phyloP scores from a whole-genome alignment of 2,113 vertebrate species.

The Syngnathus scovelli region DNA sequence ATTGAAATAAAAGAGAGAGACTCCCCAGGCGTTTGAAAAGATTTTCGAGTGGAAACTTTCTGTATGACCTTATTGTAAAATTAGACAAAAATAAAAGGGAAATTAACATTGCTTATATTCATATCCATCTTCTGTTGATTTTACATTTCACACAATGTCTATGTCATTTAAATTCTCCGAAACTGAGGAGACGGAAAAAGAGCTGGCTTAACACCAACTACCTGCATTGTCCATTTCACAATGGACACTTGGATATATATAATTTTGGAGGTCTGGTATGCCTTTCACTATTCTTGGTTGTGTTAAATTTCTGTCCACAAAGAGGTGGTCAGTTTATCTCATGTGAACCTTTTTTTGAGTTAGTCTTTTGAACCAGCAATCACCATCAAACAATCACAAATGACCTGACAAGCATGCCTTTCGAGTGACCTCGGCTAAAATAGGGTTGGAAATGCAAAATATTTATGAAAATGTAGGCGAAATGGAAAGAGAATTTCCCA shows the following conservation, averaged over 20 bases:
- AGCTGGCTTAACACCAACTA: no score
- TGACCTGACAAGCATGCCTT: conserved; percentile 56
- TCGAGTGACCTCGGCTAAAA: conserved; percentile 31
- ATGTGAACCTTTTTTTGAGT: conserved; percentile 10
- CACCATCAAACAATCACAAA: conserved; percentile 41
- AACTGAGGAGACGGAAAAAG: no score
- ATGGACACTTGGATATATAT: neutral
- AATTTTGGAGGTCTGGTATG: conserved; percentile 17
- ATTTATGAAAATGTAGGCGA: neutral
- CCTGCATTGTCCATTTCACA: no score
- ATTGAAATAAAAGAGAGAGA: conserved; percentile 31
- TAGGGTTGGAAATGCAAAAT: conserved; percentile 33
- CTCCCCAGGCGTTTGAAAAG: conserved; percentile 39
- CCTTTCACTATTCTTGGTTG: conserved; percentile 14
- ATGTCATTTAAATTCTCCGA: no score
- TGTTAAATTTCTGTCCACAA: conserved; percentile 18
- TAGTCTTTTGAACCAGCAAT: conserved; percentile 24
- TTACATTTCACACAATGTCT: no score
- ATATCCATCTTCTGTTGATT: no score
- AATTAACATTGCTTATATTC: neutral
- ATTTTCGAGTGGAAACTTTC: conserved; percentile 27
- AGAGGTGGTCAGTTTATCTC: conserved; percentile 31
- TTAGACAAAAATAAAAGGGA: neutral
- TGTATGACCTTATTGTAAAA: conserved; percentile 21
- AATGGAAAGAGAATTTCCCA: conserved; percentile 7